A percentile compares a stretch with the other conserved stretches of the same genome.
phyloP scores from a whole-genome alignment of 1,140 invertebrate species.

The Steinernema feltiae region DNA sequence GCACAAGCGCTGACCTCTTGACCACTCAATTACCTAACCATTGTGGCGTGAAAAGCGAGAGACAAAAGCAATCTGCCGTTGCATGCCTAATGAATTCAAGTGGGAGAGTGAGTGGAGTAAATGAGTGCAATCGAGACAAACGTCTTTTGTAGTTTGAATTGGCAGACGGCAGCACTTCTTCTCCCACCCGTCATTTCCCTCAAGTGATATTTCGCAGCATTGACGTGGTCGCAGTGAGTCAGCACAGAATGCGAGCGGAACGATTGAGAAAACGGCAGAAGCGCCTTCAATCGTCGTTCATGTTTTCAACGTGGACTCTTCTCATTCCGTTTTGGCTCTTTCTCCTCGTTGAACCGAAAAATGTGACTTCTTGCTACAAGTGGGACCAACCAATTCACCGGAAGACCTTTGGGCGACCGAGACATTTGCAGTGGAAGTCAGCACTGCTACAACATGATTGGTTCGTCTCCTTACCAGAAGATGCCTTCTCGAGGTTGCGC shows the following conservation, averaged over 20 bases:
- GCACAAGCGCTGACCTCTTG: constrained; percentile 16
- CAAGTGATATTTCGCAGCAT: too few species aligned
- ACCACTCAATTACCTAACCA: constrained; percentile 32
- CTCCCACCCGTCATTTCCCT: background rate
- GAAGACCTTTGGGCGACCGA: background rate
- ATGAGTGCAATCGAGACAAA: background rate
- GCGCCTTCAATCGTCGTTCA: too few species aligned
- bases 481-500: background rate
- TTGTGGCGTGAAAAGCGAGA: constrained; percentile 11
- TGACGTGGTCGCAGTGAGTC: too few species aligned
- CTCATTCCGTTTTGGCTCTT: too few species aligned
- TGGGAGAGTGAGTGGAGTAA: background rate
- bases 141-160: background rate
- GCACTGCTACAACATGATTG: background rate
- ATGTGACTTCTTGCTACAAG: background rate
- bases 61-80: constrained; percentile 13
- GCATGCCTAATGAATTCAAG: constrained; percentile 15
- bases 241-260: too few species aligned
- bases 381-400: background rate
- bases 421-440: background rate
- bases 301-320: too few species aligned
- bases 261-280: too few species aligned
- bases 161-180: background rate
- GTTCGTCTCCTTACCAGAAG: background rate
- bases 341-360: background rate